Percentiles rank a stretch among this genome's conserved stretches.
Conservation (phyloP, 1,140 invertebrate genomes). For the Drosophila punjabiensis region DNA sequence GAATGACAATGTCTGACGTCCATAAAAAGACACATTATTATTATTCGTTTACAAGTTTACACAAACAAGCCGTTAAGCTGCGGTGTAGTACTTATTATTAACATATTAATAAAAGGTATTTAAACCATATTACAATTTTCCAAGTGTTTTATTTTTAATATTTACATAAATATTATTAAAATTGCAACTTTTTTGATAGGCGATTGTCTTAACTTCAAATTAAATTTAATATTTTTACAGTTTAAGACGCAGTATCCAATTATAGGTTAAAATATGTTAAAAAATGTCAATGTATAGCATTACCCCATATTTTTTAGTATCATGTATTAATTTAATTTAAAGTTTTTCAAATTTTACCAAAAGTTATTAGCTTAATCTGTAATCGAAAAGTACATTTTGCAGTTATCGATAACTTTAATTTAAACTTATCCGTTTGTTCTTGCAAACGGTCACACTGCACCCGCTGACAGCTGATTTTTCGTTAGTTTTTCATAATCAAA, state of each 20-base stretch:
- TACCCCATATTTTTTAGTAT: no score
- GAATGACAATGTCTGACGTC: background rate
- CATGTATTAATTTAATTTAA: background rate
- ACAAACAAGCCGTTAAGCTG: background rate
- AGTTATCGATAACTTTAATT: background rate
- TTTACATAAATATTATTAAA: no score
- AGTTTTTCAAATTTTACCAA: background rate
- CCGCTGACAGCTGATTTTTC: slow-evolving; percentile 55
- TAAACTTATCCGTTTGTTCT: background rate
- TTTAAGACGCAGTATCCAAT: no score
- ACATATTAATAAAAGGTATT: slow-evolving; percentile 7
- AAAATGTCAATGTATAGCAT: no score
- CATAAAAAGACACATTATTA: no score
- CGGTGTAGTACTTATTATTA: background rate
- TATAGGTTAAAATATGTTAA: no score
- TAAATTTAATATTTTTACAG: no score
- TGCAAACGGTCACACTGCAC: background rate
- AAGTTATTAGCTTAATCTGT: background rate
- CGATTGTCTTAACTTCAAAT: no score
- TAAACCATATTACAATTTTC: background rate
- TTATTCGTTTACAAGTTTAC: no score
- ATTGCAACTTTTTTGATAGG: background rate
- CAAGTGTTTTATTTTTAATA: background rate
- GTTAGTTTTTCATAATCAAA: slow-evolving; percentile 46
- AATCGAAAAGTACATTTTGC: background rate